phyloP scores from a whole-genome alignment of 2,797 vertebrate genomes.

The Trichosurus vulpecula region DNA sequence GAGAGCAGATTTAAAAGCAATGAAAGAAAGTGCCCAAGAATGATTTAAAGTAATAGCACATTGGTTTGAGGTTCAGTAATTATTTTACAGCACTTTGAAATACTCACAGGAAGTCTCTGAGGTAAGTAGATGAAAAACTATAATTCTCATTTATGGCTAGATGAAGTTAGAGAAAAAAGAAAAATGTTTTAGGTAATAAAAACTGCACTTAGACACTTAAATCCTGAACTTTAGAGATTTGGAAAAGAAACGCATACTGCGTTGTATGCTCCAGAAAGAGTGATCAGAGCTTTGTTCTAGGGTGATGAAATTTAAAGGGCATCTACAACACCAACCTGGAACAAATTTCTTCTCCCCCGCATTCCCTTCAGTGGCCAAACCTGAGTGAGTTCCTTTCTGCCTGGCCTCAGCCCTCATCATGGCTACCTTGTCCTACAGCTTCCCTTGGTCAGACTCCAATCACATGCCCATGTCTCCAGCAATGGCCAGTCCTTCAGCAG shows the following conservation, averaged over 20 bases:
- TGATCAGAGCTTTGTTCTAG: neutral
- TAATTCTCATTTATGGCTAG: conserved; percentile 37
- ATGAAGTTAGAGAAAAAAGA: conserved; percentile 34
- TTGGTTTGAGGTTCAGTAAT: conserved; percentile 46
- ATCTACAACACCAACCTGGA: neutral
- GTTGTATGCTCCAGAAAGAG: neutral
- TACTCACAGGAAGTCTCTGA: conserved; percentile 44
- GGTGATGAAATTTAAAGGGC: neutral
- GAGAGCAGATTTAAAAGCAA: conserved; percentile 41
- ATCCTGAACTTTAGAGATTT: neutral
- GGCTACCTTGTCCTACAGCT: neutral
- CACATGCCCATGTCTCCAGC: neutral
- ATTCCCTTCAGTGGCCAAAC: neutral
- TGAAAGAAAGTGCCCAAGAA: neutral
- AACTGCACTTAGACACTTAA: neutral
- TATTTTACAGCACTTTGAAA: conserved; percentile 44
- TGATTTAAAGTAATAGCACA: conserved; percentile 32
- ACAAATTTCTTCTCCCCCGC: neutral
- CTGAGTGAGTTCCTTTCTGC: neutral
- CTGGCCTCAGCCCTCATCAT: neutral
- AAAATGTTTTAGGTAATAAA: neutral
- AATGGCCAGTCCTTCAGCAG: neutral
- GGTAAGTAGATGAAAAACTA: conserved; percentile 33
- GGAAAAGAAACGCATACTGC: neutral
- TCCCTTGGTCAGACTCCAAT: neutral